Percentiles rank a stretch among this genome's conserved stretches.
Conservation (phyloP, 2,797 vertebrate genomes). For the Ambastaia sidthimunki region DNA sequence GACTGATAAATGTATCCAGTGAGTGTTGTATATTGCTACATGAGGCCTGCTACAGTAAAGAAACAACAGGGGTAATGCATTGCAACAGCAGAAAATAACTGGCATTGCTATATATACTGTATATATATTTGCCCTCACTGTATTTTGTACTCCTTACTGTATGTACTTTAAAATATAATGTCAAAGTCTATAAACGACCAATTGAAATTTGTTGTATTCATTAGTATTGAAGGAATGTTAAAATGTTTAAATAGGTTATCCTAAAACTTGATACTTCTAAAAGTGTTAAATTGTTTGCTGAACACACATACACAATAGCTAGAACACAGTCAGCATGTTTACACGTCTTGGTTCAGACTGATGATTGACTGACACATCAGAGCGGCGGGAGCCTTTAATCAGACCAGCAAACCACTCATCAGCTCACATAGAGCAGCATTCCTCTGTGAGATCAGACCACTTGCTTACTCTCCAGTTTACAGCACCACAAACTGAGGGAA, state of each 20-base stretch:
- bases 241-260: too few species aligned
- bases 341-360: slow-evolving; percentile 34
- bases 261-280: too few species aligned
- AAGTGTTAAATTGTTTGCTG: slow-evolving; percentile 2
- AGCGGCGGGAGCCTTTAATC: slow-evolving; percentile 37
- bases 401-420: slow-evolving; percentile 31
- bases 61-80: background rate
- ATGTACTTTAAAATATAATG: too few species aligned
- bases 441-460: slow-evolving; percentile 38
- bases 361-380: slow-evolving; percentile 46
- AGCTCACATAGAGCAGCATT: slow-evolving; percentile 23
- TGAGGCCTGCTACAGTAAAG: background rate
- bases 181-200: too few species aligned
- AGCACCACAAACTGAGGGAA: slow-evolving; percentile 15
- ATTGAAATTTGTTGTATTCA: too few species aligned
- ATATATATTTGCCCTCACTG: too few species aligned
- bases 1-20: slow-evolving; percentile 8
- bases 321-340: slow-evolving; percentile 36
- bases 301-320: slow-evolving; percentile 19
- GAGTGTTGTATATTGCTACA: background rate
- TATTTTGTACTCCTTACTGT: too few species aligned
- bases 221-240: too few species aligned
- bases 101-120: too few species aligned
- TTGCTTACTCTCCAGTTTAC: slow-evolving; percentile 37
- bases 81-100: background rate